Conservation (phyloP, 2,797 vertebrate species). For the Leuciscus waleckii region DNA sequence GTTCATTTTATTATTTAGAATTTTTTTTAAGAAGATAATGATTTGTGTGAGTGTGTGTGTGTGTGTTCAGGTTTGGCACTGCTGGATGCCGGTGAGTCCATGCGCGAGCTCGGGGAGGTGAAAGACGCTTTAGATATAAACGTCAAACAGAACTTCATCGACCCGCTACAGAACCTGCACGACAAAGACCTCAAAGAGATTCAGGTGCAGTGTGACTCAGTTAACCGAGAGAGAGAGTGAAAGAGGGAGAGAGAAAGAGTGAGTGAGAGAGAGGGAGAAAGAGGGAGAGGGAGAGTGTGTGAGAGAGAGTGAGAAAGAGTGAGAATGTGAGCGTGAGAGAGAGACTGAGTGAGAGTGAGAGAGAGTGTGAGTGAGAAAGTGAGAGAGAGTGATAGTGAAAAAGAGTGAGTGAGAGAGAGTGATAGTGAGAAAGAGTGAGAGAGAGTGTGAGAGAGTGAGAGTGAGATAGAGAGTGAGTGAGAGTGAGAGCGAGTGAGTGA, state of each 20-base stretch:
- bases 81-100: slow-evolving; percentile 90
- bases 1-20: too few species aligned
- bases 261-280: too few species aligned
- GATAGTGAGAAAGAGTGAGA: too few species aligned
- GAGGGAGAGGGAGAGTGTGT: rapidly evolving
- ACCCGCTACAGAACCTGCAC: slow-evolving; percentile 94
- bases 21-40: too few species aligned
- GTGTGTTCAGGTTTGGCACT: slow-evolving; percentile 83
- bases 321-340: too few species aligned
- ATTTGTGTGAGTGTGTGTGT: background rate
- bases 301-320: rapidly evolving
- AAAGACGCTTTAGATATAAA: slow-evolving; percentile 97
- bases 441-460: rapidly evolving
- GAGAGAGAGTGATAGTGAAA: rapidly evolving
- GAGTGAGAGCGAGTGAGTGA: rapidly evolving
- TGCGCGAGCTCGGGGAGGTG: slow-evolving; percentile 93
- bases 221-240: background rate
- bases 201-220: slow-evolving; percentile 77
- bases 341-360: too few species aligned
- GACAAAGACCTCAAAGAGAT: slow-evolving; percentile 98
- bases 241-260: rapidly evolving
- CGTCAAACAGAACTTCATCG: slow-evolving; percentile 97
- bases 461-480: too few species aligned
- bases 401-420: rapidly evolving
- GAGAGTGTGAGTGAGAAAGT: rapidly evolving